phyloP scores from a whole-genome alignment of 2,888 invertebrate genomes.

The Agelastica alni region DNA sequence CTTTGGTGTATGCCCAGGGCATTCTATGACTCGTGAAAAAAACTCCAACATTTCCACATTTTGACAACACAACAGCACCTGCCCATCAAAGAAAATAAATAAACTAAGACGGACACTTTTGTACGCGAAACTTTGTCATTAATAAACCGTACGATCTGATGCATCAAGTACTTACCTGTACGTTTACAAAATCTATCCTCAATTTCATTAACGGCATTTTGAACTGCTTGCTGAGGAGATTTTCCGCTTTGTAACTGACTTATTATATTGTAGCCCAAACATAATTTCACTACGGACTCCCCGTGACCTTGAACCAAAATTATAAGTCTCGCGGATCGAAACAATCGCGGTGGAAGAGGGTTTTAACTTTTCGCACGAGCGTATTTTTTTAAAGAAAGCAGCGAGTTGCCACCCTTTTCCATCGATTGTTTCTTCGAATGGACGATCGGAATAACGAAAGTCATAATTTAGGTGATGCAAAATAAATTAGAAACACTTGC shows the following conservation, averaged over 20 bases:
- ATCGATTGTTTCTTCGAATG: neutral
- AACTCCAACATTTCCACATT: slow-evolving; percentile 68
- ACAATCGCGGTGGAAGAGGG: no score
- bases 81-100: no score
- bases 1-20: slow-evolving; percentile 68
- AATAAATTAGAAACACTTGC: no score
- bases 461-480: neutral
- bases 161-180: slow-evolving; percentile 63
- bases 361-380: no score
- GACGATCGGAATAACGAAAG: neutral
- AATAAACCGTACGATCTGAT: no score
- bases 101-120: no score
- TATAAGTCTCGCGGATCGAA: no score
- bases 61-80: slow-evolving; percentile 72
- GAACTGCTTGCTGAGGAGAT: slow-evolving; percentile 68
- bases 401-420: no score
- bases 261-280: slow-evolving; percentile 74
- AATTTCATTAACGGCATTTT: slow-evolving; percentile 67
- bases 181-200: slow-evolving; percentile 69
- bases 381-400: no score
- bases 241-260: slow-evolving; percentile 65
- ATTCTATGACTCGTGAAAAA: slow-evolving; percentile 71
- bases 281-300: slow-evolving; percentile 78
- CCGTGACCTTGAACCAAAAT: slow-evolving; percentile 69
- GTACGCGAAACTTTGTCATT: no score